phyloP scores from a whole-genome alignment of 2,797 vertebrate genomes.

The Falco cherrug region DNA sequence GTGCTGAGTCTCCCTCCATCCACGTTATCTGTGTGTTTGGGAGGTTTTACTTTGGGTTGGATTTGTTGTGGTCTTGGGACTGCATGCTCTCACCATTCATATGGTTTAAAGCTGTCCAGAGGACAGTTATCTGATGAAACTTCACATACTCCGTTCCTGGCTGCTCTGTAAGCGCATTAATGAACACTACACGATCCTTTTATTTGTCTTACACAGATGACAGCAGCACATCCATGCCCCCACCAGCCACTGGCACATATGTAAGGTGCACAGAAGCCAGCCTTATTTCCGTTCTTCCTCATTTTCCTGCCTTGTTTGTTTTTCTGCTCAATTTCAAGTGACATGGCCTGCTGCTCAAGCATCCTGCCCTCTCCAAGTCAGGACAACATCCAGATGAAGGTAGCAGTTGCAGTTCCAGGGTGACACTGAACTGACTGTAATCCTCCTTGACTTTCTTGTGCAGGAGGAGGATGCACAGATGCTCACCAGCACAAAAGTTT shows the following conservation, averaged over 20 bases:
- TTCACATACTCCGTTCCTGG: background rate
- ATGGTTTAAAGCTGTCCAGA: background rate
- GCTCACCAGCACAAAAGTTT: background rate
- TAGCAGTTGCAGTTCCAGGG: background rate
- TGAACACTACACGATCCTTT: background rate
- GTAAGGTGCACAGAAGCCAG: background rate
- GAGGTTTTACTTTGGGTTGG: background rate
- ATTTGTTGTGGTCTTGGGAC: background rate
- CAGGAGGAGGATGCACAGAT: background rate
- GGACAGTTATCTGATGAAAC: background rate
- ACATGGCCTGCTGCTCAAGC: background rate
- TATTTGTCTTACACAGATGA: background rate
- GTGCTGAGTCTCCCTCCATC: background rate
- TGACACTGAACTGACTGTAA: background rate
- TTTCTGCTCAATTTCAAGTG: background rate
- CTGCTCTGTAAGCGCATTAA: background rate
- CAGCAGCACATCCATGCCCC: background rate
- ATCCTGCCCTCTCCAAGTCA: background rate
- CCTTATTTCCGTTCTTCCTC: background rate
- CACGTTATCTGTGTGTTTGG: background rate
- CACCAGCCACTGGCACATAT: background rate
- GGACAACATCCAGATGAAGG: background rate
- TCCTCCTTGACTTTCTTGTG: background rate
- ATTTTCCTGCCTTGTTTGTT: background rate
- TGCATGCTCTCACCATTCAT: background rate